Percentiles rank a stretch among this genome's conserved stretches.
Conservation (phyloP, 1,140 invertebrate species). For the Apis cerana region DNA sequence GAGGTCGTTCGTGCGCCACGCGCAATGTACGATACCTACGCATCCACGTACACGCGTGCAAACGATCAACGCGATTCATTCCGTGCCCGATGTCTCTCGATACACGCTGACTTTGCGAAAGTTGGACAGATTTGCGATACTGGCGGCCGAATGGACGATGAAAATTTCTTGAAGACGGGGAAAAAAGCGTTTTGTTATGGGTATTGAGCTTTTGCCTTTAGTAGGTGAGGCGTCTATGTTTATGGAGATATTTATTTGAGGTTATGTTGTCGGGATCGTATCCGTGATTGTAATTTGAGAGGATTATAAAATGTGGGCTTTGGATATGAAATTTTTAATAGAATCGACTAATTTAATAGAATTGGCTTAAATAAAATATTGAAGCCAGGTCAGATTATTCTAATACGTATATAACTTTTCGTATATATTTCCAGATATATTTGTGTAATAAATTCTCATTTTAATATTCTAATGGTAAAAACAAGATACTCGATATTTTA, state of each 20-base stretch:
- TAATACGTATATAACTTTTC: no score
- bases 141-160: not conserved
- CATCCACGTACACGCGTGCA: conserved; percentile 36
- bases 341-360: no score
- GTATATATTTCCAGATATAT: no score
- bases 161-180: no score
- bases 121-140: conserved; percentile 8
- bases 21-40: conserved; percentile 52
- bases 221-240: not conserved
- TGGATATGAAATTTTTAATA: no score
- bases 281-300: not conserved
- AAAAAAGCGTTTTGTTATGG: not conserved
- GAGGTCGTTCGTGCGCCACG: conserved; percentile 44
- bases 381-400: no score
- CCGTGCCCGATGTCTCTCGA: not conserved
- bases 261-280: not conserved
- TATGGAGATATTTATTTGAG: not conserved
- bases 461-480: no score
- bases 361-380: no score
- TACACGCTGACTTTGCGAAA: not conserved
- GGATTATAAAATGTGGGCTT: not conserved
- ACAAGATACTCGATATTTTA: no score
- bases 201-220: not conserved
- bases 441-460: no score
- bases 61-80: conserved; percentile 54